phyloP scores from a whole-genome alignment of 2,888 invertebrate species.

The Mesorhabditis sp. region DNA sequence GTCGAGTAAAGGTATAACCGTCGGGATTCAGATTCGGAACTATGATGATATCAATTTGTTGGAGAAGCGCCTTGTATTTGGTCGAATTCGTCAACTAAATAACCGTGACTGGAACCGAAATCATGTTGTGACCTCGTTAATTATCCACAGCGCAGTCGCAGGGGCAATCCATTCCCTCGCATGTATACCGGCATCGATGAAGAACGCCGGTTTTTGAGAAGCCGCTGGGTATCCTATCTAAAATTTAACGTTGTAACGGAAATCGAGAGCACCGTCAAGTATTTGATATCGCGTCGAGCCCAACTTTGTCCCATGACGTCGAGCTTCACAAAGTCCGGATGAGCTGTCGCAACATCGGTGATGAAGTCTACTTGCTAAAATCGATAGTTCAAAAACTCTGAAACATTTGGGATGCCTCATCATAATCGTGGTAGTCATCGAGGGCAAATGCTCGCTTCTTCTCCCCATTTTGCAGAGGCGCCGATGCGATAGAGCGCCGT shows the following conservation, averaged over 20 bases:
- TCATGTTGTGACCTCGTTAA: not conserved
- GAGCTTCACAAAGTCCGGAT: not conserved
- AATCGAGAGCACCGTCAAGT: not conserved
- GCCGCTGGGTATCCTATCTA: not conserved
- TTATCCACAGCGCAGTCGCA: constrained; percentile 9
- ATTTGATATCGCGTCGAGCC: not conserved
- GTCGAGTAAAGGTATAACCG: constrained; percentile 33
- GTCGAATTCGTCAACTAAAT: constrained; percentile 3
- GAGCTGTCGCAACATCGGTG: not conserved
- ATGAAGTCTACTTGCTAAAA: not conserved
- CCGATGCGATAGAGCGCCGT: not conserved
- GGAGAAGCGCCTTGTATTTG: not conserved
- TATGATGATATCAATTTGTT: constrained; percentile 28
- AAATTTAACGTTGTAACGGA: not conserved
- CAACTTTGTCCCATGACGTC: not conserved
- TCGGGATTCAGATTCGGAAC: constrained; percentile 35
- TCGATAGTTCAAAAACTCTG: not conserved
- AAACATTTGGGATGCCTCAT: not conserved
- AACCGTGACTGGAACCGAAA: not conserved
- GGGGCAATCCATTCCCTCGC: constrained; percentile 16
- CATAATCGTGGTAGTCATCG: not conserved
- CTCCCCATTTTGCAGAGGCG: not conserved
- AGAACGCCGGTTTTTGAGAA: not conserved
- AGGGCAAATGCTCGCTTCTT: not conserved
- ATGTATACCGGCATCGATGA: constrained; percentile 15